Evolutionary conservation across 2,113 vertebrate species (phyloP), one percentile per base, ranked within the genome.

Genomic region (Halichoeres trimaculatus): DNA sequence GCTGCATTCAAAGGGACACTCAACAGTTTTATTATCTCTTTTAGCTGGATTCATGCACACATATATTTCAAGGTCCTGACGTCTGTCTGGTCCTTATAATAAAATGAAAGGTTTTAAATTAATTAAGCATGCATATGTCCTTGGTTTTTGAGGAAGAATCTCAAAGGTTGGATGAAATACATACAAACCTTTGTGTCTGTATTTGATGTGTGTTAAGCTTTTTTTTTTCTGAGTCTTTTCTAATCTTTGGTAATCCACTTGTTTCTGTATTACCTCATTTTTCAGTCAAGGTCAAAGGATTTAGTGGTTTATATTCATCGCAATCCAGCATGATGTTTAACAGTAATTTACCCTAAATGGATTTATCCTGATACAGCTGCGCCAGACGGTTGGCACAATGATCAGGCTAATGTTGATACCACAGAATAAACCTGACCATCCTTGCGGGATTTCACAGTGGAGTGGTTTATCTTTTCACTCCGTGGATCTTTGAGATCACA

Each of bases 191-290:
- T 30, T 30, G 13, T 8, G 23, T 67, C 5, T 72, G 35, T 50
- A 38, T 45, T 34, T 13, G 13, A 43, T 60, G 50, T 61, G 48
- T 26, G 0, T 16, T 43, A n/a, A 54, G 4, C 58, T 64, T 72
- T 41, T 36, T 70, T 72, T 58, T 66, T 26, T 65, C 4, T 41
- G 35, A 68, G n/a, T 70, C 9, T 8, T 52, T 60, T 78, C 58
- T 92, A 88, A 91, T 90, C 89, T 85, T 74, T 62, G 45, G 50
- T 91, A 91, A 92, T 90, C 87, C 84, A 38, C 54, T 64, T 45
- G 63, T 52, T 59, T 81, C 54, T 38, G 51, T 62, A 57, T 62
- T 69, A 40, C 53, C 24, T 11, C 72, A 61, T 76, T n/a, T n/a
- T n/a, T n/a, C n/a, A n/a, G n/a, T n/a, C n/a, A n/a, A n/a, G n/a